Base-by-base conservation (phyloP, 2,113 vertebrate genomes). In the Antigone vipio region DNA sequence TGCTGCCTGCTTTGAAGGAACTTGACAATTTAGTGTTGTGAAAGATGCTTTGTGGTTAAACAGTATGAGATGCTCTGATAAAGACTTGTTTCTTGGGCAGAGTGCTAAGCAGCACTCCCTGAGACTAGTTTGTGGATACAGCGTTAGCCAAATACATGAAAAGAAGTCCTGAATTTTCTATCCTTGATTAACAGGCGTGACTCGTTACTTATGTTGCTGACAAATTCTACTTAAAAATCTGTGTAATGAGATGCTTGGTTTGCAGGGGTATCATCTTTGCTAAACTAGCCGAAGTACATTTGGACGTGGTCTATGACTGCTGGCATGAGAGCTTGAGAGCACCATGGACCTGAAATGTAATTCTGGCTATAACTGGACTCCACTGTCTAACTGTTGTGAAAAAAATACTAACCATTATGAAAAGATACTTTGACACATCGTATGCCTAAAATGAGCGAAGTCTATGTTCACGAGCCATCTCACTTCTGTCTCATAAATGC, bases 41-140 rank as follows among this genome's bases (percentile, higher is more conserved):
- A 66, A 92, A 85, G 78, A 45, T 23, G 15, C 16, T 81, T 96
- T 0, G 22, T 93, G 85, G 92, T 92, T 88, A 76, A 79, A 66
- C 68, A 83, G 55, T 55, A 20, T 10, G 74, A 94, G 92, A 67
- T 95, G 67, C 64, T 50, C 75, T 66, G 78, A 85, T 89, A 79
- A 85, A 87, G 44, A 29, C 9, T 56, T 1, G 2, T 66, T 66
- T 88, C 67, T 73, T 5, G 19, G 72, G 32, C 67, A 58, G 75
- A 63, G 69, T 4, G 19, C 35, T 87, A 45, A 69, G 71, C 52
- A 74, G 9, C 34, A 6, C 24, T 66, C 32, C 19, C 24, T 11
- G 35, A 69, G 64, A 74, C 62, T 72, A 14, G 50, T 44, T 58
- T 71, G 44, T 85, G 74, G 60, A 21, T 76, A 29, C 6, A 21